Evolutionary conservation across 2,888 invertebrate genomes (phyloP).

Genomic region (Drosophila lacicola): DNA sequence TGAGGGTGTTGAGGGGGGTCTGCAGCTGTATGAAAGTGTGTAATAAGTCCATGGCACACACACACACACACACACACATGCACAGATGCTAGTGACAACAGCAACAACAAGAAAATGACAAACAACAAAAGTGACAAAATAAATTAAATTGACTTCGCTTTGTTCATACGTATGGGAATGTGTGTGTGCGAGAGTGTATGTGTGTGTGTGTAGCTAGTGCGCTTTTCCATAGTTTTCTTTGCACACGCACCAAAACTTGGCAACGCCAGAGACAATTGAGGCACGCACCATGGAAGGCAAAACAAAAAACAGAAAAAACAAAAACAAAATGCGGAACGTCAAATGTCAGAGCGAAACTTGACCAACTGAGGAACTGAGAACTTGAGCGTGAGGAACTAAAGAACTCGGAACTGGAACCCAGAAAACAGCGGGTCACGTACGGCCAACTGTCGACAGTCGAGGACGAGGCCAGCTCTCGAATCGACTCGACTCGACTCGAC

Average conservation of each 20-base stretch:
- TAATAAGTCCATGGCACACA: conserved; percentile 55
- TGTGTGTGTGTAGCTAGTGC: conserved; percentile 37
- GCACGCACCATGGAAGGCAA: conserved; percentile 46
- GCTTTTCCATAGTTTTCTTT: conserved; percentile 64
- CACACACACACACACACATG: conserved; percentile 26
- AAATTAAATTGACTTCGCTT: conserved; percentile 75
- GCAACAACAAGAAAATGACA: conserved; percentile 44
- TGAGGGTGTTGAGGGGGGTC: neutral
- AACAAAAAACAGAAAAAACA: neutral
- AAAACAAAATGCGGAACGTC: conserved; percentile 32
- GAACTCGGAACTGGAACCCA: conserved; percentile 34
- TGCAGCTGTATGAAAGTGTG: conserved; percentile 25
- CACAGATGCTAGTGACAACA: conserved; percentile 39
- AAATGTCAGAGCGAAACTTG: conserved; percentile 38
- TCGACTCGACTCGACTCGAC: conserved; percentile 20
- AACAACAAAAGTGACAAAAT: conserved; percentile 77
- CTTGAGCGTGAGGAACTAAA: conserved; percentile 26
- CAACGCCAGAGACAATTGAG: conserved; percentile 66
- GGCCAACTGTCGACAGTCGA: conserved; percentile 52
- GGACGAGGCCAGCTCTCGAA: conserved; percentile 9
- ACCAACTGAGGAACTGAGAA: conserved; percentile 34
- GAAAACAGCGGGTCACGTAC: conserved; percentile 47
- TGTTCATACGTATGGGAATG: conserved; percentile 35
- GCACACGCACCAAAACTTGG: conserved; percentile 58
- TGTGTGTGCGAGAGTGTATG: conserved; percentile 1